Evolutionary conservation across 2,113 vertebrate genomes (phyloP).

Genomic region (Hipposideros armiger): DNA sequence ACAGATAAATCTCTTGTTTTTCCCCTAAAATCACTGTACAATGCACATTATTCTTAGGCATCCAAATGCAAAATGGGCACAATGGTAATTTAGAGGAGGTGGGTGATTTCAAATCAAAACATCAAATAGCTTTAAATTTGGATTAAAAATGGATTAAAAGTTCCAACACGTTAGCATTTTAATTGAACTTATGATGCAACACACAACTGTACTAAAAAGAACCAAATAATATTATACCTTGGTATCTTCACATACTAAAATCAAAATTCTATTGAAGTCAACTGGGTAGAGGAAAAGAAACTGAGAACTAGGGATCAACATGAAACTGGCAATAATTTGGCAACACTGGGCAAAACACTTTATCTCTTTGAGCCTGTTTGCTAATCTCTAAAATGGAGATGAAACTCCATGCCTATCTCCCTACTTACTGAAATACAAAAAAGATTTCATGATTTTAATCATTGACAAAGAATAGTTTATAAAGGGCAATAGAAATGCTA

Average conservation of each 20-base stretch:
- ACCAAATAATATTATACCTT: background rate
- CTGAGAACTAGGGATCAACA: background rate
- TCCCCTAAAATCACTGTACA: background rate
- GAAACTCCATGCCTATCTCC: background rate
- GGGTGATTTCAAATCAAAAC: background rate
- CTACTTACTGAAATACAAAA: background rate
- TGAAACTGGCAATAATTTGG: background rate
- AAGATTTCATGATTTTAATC: background rate
- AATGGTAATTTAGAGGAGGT: background rate
- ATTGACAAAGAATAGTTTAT: background rate
- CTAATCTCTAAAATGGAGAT: background rate
- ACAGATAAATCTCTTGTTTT: background rate
- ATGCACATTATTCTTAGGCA: background rate
- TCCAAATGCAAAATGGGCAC: background rate
- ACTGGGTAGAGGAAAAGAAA: background rate
- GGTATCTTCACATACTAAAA: background rate
- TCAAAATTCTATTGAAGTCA: background rate
- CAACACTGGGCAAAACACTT: background rate
- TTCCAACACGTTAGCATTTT: background rate
- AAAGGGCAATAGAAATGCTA: background rate
- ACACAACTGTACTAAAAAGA: slow-evolving; percentile 1
- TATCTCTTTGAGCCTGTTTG: background rate
- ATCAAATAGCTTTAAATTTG: background rate
- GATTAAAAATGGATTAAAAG: background rate
- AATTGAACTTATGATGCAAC: background rate